Percentiles rank a stretch among this genome's conserved stretches.
phyloP scores from a whole-genome alignment of 1,140 invertebrate genomes.

The Centruroides vittatus region DNA sequence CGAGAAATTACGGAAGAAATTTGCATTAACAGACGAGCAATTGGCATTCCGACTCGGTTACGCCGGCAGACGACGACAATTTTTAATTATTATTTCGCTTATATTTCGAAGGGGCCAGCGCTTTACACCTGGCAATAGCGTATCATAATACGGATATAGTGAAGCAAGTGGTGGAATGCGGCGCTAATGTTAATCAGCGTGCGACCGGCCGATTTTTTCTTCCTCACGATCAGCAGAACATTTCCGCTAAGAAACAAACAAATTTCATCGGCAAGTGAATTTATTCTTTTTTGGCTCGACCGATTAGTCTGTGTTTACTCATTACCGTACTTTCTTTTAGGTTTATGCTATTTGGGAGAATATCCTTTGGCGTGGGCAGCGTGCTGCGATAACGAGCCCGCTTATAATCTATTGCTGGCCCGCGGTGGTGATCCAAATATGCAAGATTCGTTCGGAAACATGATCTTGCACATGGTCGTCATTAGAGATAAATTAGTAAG shows the following conservation, averaged over 20 bases:
- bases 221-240: slow-evolving; percentile 62
- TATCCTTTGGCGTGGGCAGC: slow-evolving; percentile 94
- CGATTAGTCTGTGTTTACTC: too few relatives aligned
- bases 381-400: slow-evolving; percentile 87
- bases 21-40: too few relatives aligned
- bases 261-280: background rate
- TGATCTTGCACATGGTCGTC: slow-evolving; percentile 96
- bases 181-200: slow-evolving; percentile 78
- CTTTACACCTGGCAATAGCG: slow-evolving; percentile 88
- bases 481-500: slow-evolving; percentile 85
- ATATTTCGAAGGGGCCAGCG: slow-evolving; percentile 54
- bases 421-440: slow-evolving; percentile 80
- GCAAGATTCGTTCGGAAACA: slow-evolving; percentile 85
- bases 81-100: too few relatives aligned
- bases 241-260: background rate
- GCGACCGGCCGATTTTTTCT: slow-evolving; percentile 60
- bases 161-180: slow-evolving; percentile 74
- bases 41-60: too few relatives aligned
- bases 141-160: slow-evolving; percentile 91
- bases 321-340: slow-evolving; percentile 24
- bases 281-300: too few relatives aligned
- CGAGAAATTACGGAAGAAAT: too few relatives aligned
- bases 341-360: slow-evolving; percentile 86
- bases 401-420: slow-evolving; percentile 90
- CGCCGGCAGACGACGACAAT: too few relatives aligned